These are phyloP conservation scores for Macropus fuliginosus DNA, from an alignment of 2,797 vertebrate genomes.

Conservation along the genomic window DNA sequence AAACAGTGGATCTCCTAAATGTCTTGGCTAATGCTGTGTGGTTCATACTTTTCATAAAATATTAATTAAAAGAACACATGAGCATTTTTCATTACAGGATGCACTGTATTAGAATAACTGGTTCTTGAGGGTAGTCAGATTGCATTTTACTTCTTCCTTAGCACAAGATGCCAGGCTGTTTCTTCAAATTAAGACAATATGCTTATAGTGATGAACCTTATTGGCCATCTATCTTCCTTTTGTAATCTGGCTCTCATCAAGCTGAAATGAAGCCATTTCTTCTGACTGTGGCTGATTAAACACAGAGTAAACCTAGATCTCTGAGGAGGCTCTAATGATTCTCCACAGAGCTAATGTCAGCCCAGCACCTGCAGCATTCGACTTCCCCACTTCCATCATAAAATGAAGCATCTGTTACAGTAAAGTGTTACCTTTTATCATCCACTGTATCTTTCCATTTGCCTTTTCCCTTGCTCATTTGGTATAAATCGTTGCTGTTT, in stretches of 20 bases:
- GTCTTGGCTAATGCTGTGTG: constrained; percentile 17
- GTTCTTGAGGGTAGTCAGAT: constrained; percentile 68
- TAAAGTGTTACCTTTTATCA: constrained; percentile 83
- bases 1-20: constrained; percentile 29
- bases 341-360: constrained; percentile 86
- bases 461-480: constrained; percentile 85
- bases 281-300: constrained; percentile 96
- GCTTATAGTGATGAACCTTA: constrained; percentile 81
- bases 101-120: constrained; percentile 59
- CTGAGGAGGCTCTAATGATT: constrained; percentile 85
- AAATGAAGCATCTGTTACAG: constrained; percentile 90
- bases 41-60: constrained; percentile 59
- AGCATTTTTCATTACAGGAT: constrained; percentile 70
- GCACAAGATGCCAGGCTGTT: constrained; percentile 80
- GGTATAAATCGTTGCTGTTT: constrained; percentile 88
- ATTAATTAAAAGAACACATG: constrained; percentile 70
- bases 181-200: constrained; percentile 86
- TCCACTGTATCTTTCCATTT: constrained; percentile 74
- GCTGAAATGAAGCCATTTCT: constrained; percentile 95
- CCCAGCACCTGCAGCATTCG: constrained; percentile 92
- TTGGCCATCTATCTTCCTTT: constrained; percentile 83
- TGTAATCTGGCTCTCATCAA: constrained; percentile 90
- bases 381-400: constrained; percentile 88
- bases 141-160: constrained; percentile 75
- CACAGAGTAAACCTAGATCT: constrained; percentile 86